A percentile compares a stretch with the other conserved stretches of the same genome.
These are phyloP conservation scores for Xyrauchen texanus DNA, from an alignment of 2,113 vertebrate species.

Conservation along the genomic window DNA sequence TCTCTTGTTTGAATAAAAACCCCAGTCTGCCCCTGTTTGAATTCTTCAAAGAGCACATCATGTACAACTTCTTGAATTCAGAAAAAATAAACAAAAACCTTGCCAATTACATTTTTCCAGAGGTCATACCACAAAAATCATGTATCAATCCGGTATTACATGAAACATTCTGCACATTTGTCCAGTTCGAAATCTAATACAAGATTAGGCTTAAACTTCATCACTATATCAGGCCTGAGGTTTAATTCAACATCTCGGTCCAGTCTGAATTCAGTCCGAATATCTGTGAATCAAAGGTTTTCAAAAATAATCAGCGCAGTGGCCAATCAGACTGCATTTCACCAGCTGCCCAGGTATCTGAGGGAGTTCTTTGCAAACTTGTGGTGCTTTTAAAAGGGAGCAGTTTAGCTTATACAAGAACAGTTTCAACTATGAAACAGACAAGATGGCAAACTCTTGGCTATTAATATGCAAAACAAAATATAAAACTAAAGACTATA, in stretches of 20 bases:
- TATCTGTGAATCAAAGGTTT: constrained; percentile 56
- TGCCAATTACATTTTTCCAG: constrained; percentile 38
- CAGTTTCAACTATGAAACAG: neutral
- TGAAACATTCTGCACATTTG: constrained; percentile 24
- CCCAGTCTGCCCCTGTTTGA: constrained; percentile 64
- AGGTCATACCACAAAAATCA: constrained; percentile 18
- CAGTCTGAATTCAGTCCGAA: constrained; percentile 51
- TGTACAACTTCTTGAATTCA: constrained; percentile 58
- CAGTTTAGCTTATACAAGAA: constrained; percentile 19
- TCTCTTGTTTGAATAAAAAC: constrained; percentile 78
- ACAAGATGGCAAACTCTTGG: neutral
- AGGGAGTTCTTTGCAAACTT: constrained; percentile 11
- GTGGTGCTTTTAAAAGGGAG: constrained; percentile 40
- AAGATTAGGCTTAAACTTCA: constrained; percentile 58
- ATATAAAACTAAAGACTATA: constrained; percentile 6
- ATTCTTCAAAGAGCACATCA: constrained; percentile 50
- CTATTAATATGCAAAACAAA: neutral
- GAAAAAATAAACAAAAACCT: constrained; percentile 39
- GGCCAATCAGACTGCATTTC: constrained; percentile 17
- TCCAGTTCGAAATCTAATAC: constrained; percentile 61
- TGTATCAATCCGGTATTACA: constrained; percentile 19
- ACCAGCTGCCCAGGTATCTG: constrained; percentile 47
- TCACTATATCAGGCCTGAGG: constrained; percentile 66
- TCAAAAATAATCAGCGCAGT: constrained; percentile 33
- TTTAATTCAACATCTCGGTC: neutral